A percentile compares a stretch with the other conserved stretches of the same genome.
These are phyloP conservation scores for Mirounga angustirostris DNA, from an alignment of 2,113 vertebrate species.

Conservation along the genomic window DNA sequence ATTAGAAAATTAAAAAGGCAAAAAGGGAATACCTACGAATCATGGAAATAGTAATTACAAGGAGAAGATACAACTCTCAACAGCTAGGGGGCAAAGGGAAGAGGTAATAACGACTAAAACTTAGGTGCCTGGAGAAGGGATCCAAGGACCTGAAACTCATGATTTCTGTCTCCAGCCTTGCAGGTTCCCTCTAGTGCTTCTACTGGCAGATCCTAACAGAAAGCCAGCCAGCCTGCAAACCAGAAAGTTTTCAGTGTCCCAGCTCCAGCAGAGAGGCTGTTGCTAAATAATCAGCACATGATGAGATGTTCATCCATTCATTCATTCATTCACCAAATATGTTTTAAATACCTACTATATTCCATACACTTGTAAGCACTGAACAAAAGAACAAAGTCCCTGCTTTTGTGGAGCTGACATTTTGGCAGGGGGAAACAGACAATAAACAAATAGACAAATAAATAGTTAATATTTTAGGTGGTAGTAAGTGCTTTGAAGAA, in stretches of 20 bases:
- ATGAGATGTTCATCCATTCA: background rate
- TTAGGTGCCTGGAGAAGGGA: background rate
- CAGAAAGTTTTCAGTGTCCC: background rate
- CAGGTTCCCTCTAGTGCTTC: background rate
- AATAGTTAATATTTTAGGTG: background rate
- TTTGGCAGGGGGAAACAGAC: background rate
- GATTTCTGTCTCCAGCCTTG: background rate
- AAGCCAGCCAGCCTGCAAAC: background rate
- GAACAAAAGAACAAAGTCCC: background rate
- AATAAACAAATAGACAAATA: background rate
- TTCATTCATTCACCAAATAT: background rate
- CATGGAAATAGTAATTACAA: background rate
- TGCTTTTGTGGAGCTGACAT: background rate
- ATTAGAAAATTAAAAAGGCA: background rate
- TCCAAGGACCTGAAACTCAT: background rate
- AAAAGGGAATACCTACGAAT: background rate
- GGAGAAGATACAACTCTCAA: background rate
- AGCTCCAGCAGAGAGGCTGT: background rate
- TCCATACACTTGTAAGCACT: background rate
- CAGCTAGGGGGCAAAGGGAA: background rate
- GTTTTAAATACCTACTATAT: background rate
- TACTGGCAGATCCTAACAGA: background rate
- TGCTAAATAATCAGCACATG: background rate
- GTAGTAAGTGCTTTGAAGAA: background rate
- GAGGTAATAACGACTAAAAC: background rate